Base-by-base conservation (phyloP, 1,140 invertebrate genomes). In the Drosophila takahashii region DNA sequence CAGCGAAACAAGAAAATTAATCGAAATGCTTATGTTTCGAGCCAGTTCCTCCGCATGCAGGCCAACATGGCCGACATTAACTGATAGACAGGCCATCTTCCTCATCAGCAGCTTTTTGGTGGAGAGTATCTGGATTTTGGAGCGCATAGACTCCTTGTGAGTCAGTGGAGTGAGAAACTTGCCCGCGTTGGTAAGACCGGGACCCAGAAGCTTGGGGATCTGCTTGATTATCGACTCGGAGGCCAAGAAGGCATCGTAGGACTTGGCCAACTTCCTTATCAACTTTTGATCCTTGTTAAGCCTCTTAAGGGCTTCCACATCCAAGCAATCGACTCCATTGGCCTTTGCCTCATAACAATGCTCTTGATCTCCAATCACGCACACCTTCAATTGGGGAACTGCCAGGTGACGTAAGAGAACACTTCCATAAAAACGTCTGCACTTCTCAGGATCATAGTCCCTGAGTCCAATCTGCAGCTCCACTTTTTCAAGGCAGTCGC, bases 401-500 rank as follows among this genome's bases (percentile, higher is more conserved):
- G 62, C 62, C 8, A 66, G 60, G 11, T 50, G 42, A n/a, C 62
- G 34, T 10, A 66, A 5, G 1, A 48, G n/a, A 2, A 41, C n/a
- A 62, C 42, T 66, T 34, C 62, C 62, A 15, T n/a, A 6, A 9
- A 60, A 65, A 1, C 44, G 4, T 8, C 50, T 34, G 4, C 26
- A 27, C 4, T 32, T 41, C n/a, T 39, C 27, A 5, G 44, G 26
- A 66, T 66, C 18, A 4, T 62, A 66, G 18, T 62, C 39, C 5
- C 29, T 32, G 0, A 66, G 62, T 1, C 57, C 62, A 11, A 66
- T 66, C 5, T 62, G 62, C n/a, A 66, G 27, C 13, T 62, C 44
- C 0, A 66, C 44, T 8, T n/a, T 39, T 13, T 66, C 26, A 11
- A 15, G 44, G 10, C 42, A 16, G 13, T 29, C 9, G 16, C 1